Evolutionary conservation across 2,888 invertebrate genomes (phyloP).

Genomic region (Bembecia ichneumoniformis): DNA sequence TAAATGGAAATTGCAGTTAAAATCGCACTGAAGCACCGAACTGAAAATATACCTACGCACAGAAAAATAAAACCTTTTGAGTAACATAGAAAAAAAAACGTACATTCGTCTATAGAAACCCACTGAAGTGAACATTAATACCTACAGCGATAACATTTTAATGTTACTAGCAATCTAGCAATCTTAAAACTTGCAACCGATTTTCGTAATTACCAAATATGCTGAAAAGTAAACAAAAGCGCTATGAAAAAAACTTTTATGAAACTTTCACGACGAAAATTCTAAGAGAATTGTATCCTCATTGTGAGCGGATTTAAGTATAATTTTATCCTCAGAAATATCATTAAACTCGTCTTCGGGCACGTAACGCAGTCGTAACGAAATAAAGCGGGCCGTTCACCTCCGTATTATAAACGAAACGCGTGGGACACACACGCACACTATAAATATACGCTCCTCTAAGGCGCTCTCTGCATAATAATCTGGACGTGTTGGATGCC

Average conservation of each 20-base stretch:
- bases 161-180: too few relatives aligned
- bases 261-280: too few relatives aligned
- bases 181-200: too few relatives aligned
- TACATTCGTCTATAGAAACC: too few relatives aligned
- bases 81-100: too few relatives aligned
- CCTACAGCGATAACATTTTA: too few relatives aligned
- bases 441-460: conserved; percentile 33
- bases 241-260: too few relatives aligned
- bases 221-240: too few relatives aligned
- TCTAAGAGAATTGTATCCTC: too few relatives aligned
- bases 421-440: conserved; percentile 26
- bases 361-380: not conserved
- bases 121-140: too few relatives aligned
- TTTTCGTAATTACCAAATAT: too few relatives aligned
- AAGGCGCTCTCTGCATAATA: conserved; percentile 16
- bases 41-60: not conserved
- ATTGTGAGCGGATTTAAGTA: not conserved
- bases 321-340: not conserved
- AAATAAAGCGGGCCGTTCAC: conserved; percentile 21
- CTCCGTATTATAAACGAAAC: conserved; percentile 10
- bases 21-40: not conserved
- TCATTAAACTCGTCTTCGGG: not conserved
- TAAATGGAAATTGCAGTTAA: not conserved
- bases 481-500: conserved; percentile 5
- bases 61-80: not conserved